Base-by-base conservation (phyloP, 2,888 invertebrate genomes). In the Dichetophora obliterata region DNA sequence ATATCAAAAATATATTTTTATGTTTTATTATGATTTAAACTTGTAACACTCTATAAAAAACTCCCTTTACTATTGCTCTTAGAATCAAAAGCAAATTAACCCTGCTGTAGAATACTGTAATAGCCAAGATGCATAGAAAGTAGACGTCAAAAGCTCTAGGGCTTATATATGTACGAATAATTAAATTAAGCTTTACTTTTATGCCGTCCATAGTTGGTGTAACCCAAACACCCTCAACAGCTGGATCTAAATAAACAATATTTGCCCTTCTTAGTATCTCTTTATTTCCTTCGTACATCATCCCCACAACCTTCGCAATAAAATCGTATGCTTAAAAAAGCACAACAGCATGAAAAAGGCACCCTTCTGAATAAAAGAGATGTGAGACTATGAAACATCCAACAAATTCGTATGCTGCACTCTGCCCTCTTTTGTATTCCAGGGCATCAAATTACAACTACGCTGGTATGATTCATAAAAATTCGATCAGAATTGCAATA, bases 381-480 rank as follows among this genome's bases (percentile, higher is more conserved):
- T 61, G 43, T 43, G 43, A 43, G 43, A 69, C 61, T 52, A n/a
- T 63, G 78, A 71, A 19, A 43, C 43, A 65, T 52, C 48, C 68
- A 68, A 37, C 37, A 37, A 37, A 37, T 43, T 43, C 14, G 14
- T 43, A 14, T 43, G 43, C 14, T 43, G 22, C 27, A 61, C 61
- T 48, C 59, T 59, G 48, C 61, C 61, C 61, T 72, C 59, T 48
- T 37, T 61, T 19, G 24, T 27, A 54, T 34, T 14, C 19, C 19
- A 19, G 37, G 52, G 61, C 74, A 69, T 80, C 85, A 81, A 84
- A 84, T 86, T 85, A 86, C 86, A 75, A 75, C 69, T 73, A 75
- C 76, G 74, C 65, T 80, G 74, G 70, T 74, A 84, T 85, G 85
- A 86, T 84, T 85, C 85, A 86, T 83, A 81, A 80, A 80, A 80